A percentile compares a stretch with the other conserved stretches of the same genome.
Conservation (phyloP, 2,888 invertebrate species). For the Eupithecia abbreviata region DNA sequence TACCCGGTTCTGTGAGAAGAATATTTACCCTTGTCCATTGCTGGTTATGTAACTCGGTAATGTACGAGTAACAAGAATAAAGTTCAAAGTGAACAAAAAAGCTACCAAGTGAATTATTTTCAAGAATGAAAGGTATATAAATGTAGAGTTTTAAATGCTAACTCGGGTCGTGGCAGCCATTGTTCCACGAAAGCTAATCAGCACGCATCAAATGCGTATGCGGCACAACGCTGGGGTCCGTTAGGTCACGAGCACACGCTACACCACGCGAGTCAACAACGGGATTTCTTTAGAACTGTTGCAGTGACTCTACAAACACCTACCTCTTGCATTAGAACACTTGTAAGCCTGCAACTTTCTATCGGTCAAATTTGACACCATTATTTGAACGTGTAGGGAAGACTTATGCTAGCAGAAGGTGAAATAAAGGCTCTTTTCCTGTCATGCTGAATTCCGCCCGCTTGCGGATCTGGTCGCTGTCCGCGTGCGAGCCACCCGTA, state of each 20-base stretch:
- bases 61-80: too few relatives aligned
- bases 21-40: too few relatives aligned
- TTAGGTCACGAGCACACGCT: slow-evolving; percentile 65
- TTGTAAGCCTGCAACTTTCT: background rate
- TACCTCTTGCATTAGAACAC: background rate
- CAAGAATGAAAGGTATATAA: background rate
- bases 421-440: too few relatives aligned
- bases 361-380: background rate
- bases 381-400: background rate
- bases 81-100: background rate
- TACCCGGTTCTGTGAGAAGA: too few relatives aligned
- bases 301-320: slow-evolving; percentile 29
- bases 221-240: slow-evolving; percentile 50
- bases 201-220: slow-evolving; percentile 48
- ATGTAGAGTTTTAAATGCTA: background rate
- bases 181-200: slow-evolving; percentile 50
- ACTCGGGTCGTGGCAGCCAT: slow-evolving; percentile 35
- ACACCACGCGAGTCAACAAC: slow-evolving; percentile 58
- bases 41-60: too few relatives aligned
- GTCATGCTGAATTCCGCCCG: too few relatives aligned
- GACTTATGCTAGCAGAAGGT: background rate
- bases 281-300: slow-evolving; percentile 49
- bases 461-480: too few relatives aligned
- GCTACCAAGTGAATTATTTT: background rate
- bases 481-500: too few relatives aligned